phyloP scores from a whole-genome alignment of 2,113 vertebrate genomes.

The Pomatostomus ruficeps region DNA sequence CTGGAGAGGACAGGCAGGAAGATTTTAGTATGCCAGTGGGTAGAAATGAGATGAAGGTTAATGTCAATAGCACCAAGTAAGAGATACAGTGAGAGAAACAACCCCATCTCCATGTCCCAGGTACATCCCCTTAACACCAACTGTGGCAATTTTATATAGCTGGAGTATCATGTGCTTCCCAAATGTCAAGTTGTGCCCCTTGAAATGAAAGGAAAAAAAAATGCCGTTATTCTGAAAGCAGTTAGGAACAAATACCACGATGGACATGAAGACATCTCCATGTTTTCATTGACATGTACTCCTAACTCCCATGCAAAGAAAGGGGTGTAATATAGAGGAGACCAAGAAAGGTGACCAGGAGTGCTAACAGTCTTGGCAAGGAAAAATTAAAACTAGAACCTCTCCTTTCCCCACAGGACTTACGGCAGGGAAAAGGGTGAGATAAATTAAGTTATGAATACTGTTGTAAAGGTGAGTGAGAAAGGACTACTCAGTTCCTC shows the following conservation, averaged over 20 bases:
- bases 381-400: background rate
- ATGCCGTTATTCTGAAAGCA: background rate
- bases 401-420: background rate
- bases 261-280: background rate
- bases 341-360: background rate
- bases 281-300: background rate
- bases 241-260: background rate
- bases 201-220: background rate
- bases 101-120: background rate
- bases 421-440: background rate
- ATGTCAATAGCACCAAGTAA: background rate
- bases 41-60: background rate
- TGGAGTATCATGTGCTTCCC: background rate
- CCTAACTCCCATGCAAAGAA: background rate
- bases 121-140: background rate
- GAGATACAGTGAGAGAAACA: background rate
- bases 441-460: background rate
- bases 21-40: background rate
- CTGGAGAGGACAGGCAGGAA: background rate
- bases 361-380: background rate
- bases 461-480: background rate
- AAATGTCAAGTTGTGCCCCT: background rate
- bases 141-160: background rate
- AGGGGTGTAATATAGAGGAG: background rate
- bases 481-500: background rate